A percentile compares a stretch with the other conserved stretches of the same genome.
Conservation (phyloP, 2,888 invertebrate species). For the Sphaerophoria rueppellii region DNA sequence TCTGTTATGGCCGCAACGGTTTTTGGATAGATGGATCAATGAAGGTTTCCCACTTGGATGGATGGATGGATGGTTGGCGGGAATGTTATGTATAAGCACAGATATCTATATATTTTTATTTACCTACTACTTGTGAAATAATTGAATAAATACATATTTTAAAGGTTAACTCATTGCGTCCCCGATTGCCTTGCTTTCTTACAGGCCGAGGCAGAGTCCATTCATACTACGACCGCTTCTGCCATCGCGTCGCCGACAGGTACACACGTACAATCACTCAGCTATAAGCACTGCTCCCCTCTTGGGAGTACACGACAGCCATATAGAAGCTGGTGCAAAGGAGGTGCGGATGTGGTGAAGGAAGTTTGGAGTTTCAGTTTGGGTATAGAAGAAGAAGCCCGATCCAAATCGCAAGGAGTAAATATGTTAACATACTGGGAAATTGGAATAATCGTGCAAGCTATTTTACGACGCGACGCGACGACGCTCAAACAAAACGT, state of each 20-base stretch:
- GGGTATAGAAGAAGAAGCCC: constrained; percentile 29
- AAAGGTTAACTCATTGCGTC: constrained; percentile 72
- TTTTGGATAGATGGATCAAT: constrained; percentile 64
- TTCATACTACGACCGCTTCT: constrained; percentile 32
- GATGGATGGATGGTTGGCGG: constrained; percentile 63
- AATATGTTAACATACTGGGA: constrained; percentile 70
- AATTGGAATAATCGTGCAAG: constrained; percentile 32
- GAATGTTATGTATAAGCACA: constrained; percentile 60
- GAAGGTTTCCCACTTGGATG: constrained; percentile 58
- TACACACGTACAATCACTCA: constrained; percentile 49
- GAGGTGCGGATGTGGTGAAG: constrained; percentile 46
- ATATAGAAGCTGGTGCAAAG: constrained; percentile 47
- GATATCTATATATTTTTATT: constrained; percentile 74
- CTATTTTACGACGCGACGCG: not conserved
- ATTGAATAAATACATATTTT: constrained; percentile 76
- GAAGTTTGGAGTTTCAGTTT: constrained; percentile 42
- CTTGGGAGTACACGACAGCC: constrained; percentile 64
- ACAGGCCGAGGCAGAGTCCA: constrained; percentile 39
- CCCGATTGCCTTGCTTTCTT: constrained; percentile 38
- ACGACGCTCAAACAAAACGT: too few relatives aligned
- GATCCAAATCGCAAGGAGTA: constrained; percentile 61
- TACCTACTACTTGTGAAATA: constrained; percentile 75
- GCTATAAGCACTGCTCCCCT: constrained; percentile 34
- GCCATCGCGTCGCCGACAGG: constrained; percentile 54
- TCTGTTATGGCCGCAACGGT: constrained; percentile 10